Conservation (phyloP, 2,797 vertebrate species). For the Neomorphus geoffroyi region DNA sequence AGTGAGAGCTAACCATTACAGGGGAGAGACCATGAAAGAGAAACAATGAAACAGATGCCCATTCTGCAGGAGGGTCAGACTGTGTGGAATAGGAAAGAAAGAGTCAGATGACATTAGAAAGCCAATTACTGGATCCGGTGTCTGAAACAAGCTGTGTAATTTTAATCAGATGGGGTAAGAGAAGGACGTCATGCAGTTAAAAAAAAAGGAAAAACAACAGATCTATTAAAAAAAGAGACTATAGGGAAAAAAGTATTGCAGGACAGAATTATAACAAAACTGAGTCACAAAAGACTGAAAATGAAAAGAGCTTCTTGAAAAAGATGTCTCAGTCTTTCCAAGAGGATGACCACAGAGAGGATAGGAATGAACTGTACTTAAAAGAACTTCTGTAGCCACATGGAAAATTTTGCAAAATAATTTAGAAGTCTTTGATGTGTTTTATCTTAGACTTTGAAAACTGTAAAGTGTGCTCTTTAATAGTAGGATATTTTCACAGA, state of each 20-base stretch:
- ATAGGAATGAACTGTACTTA: not conserved
- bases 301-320: constrained; percentile 28
- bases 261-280: constrained; percentile 30
- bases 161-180: not conserved
- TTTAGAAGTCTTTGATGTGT: not conserved
- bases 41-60: not conserved
- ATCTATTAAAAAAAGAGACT: not conserved
- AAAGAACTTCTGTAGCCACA: not conserved
- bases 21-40: not conserved
- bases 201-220: not conserved
- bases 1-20: not conserved
- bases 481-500: not conserved
- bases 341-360: not conserved
- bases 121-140: not conserved
- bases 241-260: not conserved
- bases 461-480: not conserved
- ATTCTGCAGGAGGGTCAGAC: not conserved
- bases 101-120: not conserved
- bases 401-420: not conserved
- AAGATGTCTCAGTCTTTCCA: constrained; percentile 27
- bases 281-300: constrained; percentile 49
- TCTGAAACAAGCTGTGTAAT: constrained; percentile 18
- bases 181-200: not conserved
- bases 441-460: not conserved
- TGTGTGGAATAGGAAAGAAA: not conserved